phyloP scores from a whole-genome alignment of 2,888 invertebrate genomes.

The Herminia tarsipennalis region DNA sequence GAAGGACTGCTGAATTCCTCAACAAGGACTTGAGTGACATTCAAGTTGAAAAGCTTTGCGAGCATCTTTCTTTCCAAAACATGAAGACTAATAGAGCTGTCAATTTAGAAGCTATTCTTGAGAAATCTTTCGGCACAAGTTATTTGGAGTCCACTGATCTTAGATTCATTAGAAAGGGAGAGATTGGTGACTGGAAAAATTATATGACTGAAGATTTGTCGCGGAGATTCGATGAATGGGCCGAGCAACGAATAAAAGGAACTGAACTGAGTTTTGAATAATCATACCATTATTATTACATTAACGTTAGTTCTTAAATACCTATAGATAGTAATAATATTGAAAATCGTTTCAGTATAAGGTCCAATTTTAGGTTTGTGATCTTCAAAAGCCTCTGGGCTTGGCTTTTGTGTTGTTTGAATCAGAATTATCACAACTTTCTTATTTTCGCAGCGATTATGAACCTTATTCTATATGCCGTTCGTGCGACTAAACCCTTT shows the following conservation, averaged over 20 bases:
- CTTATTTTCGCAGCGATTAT: no score
- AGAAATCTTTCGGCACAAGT: conserved; percentile 78
- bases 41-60: conserved; percentile 88
- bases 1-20: conserved; percentile 90
- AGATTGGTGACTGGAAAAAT: conserved; percentile 93
- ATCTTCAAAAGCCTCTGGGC: no score
- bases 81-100: conserved; percentile 94
- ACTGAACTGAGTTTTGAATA: conserved; percentile 87
- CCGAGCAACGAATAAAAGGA: conserved; percentile 85
- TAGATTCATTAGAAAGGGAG: conserved; percentile 91
- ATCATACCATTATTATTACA: background rate
- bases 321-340: no score
- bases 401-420: no score
- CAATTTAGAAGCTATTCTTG: conserved; percentile 88
- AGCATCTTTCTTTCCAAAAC: conserved; percentile 91
- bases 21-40: conserved; percentile 88
- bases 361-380: no score
- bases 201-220: conserved; percentile 91
- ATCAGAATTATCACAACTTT: no score
- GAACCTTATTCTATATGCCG: no score
- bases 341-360: no score
- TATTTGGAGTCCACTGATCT: conserved; percentile 78
- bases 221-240: conserved; percentile 90
- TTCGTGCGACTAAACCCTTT: no score
- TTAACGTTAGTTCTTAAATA: conserved; percentile 10